These are phyloP conservation scores for Phthorimaea operculella DNA, from an alignment of 1,140 invertebrate genomes.

Conservation along the genomic window DNA sequence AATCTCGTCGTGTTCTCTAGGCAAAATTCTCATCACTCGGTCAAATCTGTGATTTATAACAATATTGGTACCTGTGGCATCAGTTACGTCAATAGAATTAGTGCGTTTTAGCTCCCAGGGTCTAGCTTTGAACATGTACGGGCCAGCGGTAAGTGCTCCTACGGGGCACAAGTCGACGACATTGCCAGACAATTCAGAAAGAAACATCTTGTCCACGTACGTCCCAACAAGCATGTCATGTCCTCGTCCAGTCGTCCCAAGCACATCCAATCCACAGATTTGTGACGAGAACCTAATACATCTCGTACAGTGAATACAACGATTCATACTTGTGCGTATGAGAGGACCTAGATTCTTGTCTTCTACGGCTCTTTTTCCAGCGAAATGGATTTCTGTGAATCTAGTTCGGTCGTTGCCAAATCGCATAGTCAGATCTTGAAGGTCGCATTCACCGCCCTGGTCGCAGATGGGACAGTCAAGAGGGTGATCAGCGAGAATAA, in stretches of 20 bases:
- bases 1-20: conserved; percentile 78
- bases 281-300: conserved; percentile 80
- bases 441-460: conserved; percentile 98
- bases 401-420: conserved; percentile 96
- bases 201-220: conserved; percentile 97
- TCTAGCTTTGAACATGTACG: conserved; percentile 86
- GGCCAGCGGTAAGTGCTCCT: conserved; percentile 97
- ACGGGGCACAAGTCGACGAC: conserved; percentile 99
- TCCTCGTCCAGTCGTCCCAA: conserved; percentile 80
- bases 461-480: conserved; percentile 99
- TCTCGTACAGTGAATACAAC: conserved; percentile 85
- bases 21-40: conserved; percentile 79
- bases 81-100: conserved; percentile 80
- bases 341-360: conserved; percentile 84
- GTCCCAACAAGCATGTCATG: conserved; percentile 86
- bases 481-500: conserved; percentile 97
- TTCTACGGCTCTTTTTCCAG: conserved; percentile 88
- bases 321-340: conserved; percentile 83
- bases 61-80: conserved; percentile 83
- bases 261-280: conserved; percentile 81
- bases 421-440: conserved; percentile 97
- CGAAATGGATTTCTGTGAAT: conserved; percentile 92
- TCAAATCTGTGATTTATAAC: conserved; percentile 75
- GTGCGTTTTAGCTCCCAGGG: conserved; percentile 74
- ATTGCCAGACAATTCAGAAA: conserved; percentile 98